Base-by-base conservation (phyloP, 2,797 vertebrate species). In the Phoxinus dragarum region DNA sequence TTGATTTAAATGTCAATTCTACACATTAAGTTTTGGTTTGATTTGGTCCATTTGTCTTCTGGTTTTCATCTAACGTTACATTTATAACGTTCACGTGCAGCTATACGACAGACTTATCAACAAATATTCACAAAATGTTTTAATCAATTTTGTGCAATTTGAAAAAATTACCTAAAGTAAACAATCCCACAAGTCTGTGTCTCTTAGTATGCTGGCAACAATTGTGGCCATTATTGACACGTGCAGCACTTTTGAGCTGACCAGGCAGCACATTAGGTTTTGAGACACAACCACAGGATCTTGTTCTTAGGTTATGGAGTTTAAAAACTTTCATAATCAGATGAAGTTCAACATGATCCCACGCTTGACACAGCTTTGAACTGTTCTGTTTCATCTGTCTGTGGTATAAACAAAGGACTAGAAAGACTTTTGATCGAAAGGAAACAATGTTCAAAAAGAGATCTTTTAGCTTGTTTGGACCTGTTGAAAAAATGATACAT, bases 311-410 rank as follows among this genome's bases (percentile, higher is more conserved):
- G 16, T 56, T 40, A 11, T 54, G 2, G 14, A 21, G 49, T 71
- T 56, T 76, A 40, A 77, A 59, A 21, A 40, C 75, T 77, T 67
- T 77, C 21, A 61, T 11, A 56, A 56, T 56, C 52, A 42, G 8
- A 69, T 56, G 31, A 6, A 81, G 14, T 71, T 56, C 10, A 56
- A 71, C 67, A 38, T 27, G 36, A 77, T 36, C 66, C 34, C 47
- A 81, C 12, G 23, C 9, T 56, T 59, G 67, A 34, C 36, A 73
- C 54, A 34, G 67, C 21, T 82, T 61, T n/a, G 2, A 54, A 38
- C 34, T 52, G n/a, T 52, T 68, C 44, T 4, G 61, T 47, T 87
- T 76, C 47, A 68, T 68, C 52, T 52, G 59, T 80, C 17, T 85
- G 73, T 54, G 36, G 12, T 66, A 21, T 40, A 19, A 34, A 73